Evolutionary conservation across 2,113 vertebrate genomes (phyloP), one percentile per base, ranked within the genome.

Genomic region (Sphaerodactylus townsendi): DNA sequence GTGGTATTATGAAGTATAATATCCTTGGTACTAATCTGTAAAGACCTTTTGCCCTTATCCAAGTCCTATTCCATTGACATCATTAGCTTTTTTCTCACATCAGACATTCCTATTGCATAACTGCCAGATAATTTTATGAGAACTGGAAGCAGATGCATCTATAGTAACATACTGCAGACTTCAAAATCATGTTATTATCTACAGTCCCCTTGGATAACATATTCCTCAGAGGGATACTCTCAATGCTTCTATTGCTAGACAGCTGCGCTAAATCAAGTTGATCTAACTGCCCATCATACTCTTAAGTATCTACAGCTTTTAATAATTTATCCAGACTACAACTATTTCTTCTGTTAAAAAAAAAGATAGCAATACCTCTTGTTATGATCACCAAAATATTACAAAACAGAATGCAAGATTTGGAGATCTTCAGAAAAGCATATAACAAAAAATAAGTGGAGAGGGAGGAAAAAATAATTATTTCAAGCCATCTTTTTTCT

Each of bases 191-290:
- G n/a, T 82, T 79, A 71, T 73, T 83, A 76, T 39, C 48, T 46
- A 5, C 50, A 84, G 85, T 85, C 48, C 68, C 72, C 64, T 7
- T n/a, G 0, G n/a, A 87, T 59, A 48, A 77, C 4, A 85, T 77
- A 62, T 77, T 88, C 81, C 87, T 83, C 80, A 56, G 15, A 69
- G 59, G 77, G 83, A 90, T 44, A 23, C 6, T 19, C 35, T 83
- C 72, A 33, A 62, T 88, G 70, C 56, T 88, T 81, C 68, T 86
- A 50, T 86, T 86, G 80, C 28, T 76, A 79, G 50, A 81, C 44
- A 88, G 86, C 72, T 87, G 79, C 69, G 80, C 66, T 69, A 90
- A 87, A 88, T 87, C 80, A 90, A 86, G 28, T 64, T 85, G 70
- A 90, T 65, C 71, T 2, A 80, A 87, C 1, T 37, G 17, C 2